Base-by-base conservation (phyloP, 2,797 vertebrate species). In the Siniperca scherzeri region DNA sequence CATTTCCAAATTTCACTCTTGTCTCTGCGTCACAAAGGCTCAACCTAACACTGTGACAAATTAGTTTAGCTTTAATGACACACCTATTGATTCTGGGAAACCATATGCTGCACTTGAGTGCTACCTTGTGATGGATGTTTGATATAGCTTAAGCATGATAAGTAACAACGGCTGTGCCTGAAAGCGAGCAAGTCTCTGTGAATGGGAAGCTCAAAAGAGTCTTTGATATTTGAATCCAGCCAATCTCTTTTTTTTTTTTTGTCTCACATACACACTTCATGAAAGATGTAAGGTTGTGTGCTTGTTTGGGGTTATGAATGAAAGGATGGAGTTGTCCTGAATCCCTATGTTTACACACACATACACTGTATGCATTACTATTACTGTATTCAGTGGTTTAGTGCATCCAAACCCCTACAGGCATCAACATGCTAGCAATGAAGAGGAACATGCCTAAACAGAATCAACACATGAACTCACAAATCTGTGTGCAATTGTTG, bases 201-300 rank as follows among this genome's bases (percentile, higher is more conserved):
- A 77, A 83, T 33, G 5, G 17, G 53, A 30, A 80, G 30, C 82
- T 78, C 36, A 77, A 74, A 74, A 59, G 64, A 38, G 14, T 30
- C 71, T 87, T 79, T 83, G 81, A 84, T 80, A 70, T 82, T 52
- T 80, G 53, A 70, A 77, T 85, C 36, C 36, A 60, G 19, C 25
- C 57, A n/a, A 42, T 77, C 36, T 40, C 9, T 66, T 52, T 68
- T n/a, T 70, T 33, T 38, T 46, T 56, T 38, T 44, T n/a, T 25
- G 72, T 73, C 62, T 44, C 27, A 11, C 40, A 46, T 30, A 71
- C 50, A 30, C 22, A 42, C 40, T 60, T 72, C n/a, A 36, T 64
- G 44, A 74, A 61, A 38, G 62, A 77, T 75, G 30, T 64, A 22
- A 73, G 55, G n/a, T 17, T 66, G 48, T 48, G 10, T 48, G 62